Evolutionary conservation across 2,888 invertebrate genomes (phyloP), one percentile per base, ranked within the genome.

Genomic region (Frankliniella fusca): DNA sequence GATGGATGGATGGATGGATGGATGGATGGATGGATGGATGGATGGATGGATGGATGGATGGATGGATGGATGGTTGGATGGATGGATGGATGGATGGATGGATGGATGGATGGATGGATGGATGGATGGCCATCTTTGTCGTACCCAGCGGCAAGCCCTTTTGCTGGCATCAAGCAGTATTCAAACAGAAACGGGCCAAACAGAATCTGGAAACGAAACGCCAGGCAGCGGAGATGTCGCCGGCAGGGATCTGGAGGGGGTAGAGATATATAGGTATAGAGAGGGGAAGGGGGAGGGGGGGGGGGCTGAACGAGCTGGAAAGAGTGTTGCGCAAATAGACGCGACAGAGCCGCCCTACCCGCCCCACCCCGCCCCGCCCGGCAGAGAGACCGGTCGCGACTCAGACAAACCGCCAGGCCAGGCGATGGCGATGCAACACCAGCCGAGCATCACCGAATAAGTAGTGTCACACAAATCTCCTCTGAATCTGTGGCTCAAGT

Each of bases 161-260:
- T 49, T 48, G 70, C 48, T 54, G 82, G 49, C 23, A 80, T 27
- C 84, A 86, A 84, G 85, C 83, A 81, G 83, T 84, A 84, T 84
- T 83, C 83, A 81, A 83, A 82, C 84, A 79, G 83, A 82, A 82
- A 38, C 3, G 82, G 82, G 83, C 85, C 85, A 84, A 86, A 87
- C 86, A 86, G 86, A 87, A 87, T 87, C 87, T 86, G 85, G 85
- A 85, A 85, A 85, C 85, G 70, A 76, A 76, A 76, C 70, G 70
- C 65, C 83, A 82, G 10, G 15, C 61, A 61, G 61, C 18, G 61
- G 15, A 61, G 15, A n/a, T 20, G 61, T 18, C 7, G 61, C 7
- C 3, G 8, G 54, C 38, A 18, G 28, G 49, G 49, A 23, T 49
- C 50, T 20, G 81, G 81, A 81, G 54, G 81, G n/a, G 8, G 50